Evolutionary conservation across 2,113 vertebrate species (phyloP).

Genomic region (Helogale parvula): DNA sequence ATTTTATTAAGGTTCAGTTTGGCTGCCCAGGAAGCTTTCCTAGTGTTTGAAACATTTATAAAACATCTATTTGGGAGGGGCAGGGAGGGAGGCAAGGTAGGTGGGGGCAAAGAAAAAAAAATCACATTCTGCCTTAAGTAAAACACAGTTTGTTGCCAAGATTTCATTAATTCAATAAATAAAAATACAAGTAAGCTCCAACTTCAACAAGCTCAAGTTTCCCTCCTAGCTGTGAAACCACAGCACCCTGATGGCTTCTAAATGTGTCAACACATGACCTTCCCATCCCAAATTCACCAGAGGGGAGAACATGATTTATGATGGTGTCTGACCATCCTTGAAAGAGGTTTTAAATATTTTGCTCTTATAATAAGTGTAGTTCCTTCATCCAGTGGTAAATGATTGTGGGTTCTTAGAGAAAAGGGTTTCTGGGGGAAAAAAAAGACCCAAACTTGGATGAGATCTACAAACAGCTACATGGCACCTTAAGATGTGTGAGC

Average conservation of each 20-base stretch:
- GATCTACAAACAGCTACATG: constrained; percentile 11
- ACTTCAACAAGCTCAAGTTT: constrained; percentile 78
- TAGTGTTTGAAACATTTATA: constrained; percentile 59
- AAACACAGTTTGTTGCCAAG: constrained; percentile 64
- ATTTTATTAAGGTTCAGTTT: constrained; percentile 64
- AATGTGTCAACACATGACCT: constrained; percentile 79
- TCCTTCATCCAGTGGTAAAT: constrained; percentile 51
- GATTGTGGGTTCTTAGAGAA: constrained; percentile 58
- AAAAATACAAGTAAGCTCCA: constrained; percentile 76
- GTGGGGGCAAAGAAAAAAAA: constrained; percentile 35
- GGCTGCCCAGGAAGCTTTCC: constrained; percentile 55
- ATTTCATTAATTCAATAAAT: constrained; percentile 79
- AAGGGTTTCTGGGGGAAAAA: background rate
- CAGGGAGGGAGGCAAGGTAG: background rate
- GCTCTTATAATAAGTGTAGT: constrained; percentile 61
- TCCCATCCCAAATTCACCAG: constrained; percentile 65
- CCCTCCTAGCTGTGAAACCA: constrained; percentile 76
- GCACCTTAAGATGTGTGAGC: constrained; percentile 68
- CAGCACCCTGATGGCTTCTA: constrained; percentile 74
- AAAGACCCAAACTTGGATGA: constrained; percentile 53
- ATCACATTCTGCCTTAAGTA: constrained; percentile 58
- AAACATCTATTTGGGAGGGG: constrained; percentile 36
- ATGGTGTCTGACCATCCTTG: constrained; percentile 69
- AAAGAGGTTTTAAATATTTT: constrained; percentile 70
- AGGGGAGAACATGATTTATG: constrained; percentile 73